Conservation (phyloP, 2,797 vertebrate genomes). For the Hydrolagus colliei region DNA sequence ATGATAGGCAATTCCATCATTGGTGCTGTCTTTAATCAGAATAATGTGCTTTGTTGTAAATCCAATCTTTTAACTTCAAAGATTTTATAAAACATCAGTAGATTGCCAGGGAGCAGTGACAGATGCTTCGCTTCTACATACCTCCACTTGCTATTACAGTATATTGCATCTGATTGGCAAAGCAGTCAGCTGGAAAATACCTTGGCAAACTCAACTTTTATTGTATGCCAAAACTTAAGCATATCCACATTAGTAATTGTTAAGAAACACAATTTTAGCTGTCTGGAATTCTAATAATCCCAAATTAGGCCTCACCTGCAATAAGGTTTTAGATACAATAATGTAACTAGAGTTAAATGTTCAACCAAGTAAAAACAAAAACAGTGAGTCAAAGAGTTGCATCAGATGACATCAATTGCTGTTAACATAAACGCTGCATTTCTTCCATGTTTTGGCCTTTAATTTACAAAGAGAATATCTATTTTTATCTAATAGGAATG, state of each 20-base stretch:
- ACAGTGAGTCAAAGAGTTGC: background rate
- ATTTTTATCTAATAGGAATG: too few species aligned
- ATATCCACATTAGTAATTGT: background rate
- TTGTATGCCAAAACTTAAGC: background rate
- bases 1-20: background rate
- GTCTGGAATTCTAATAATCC: background rate
- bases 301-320: background rate
- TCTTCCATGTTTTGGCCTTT: too few species aligned
- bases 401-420: background rate
- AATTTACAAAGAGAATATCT: too few species aligned
- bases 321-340: background rate
- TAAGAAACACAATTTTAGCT: conserved; percentile 14
- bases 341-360: background rate
- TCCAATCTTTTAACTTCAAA: background rate
- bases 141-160: background rate
- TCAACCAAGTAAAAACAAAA: background rate
- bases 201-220: background rate
- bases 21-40: background rate
- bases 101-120: background rate
- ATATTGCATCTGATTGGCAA: conserved; percentile 6
- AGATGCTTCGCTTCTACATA: conserved; percentile 3
- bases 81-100: background rate
- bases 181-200: conserved; percentile 3
- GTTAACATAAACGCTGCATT: background rate
- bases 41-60: background rate